Base-by-base conservation (phyloP, 1,140 invertebrate species). In the Dermatophagoides farinae region DNA sequence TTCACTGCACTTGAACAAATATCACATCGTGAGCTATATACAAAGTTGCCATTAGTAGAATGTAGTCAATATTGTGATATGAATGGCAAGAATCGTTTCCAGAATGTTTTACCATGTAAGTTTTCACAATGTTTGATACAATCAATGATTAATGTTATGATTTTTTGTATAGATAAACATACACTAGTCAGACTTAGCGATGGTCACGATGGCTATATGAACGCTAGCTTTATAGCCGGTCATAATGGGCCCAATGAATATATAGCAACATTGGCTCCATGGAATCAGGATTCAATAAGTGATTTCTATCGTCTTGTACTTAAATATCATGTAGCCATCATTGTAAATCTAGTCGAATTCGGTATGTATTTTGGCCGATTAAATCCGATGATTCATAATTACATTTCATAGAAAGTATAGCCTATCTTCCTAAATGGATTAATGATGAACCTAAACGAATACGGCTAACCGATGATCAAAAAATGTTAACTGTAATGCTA, bases 291-390 rank as follows among this genome's bases (percentile, higher is more conserved):
- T 71, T 96, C 91, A 50, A 86, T 86, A 70, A 79, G 79, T 31
- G 90, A 95, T 75, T 95, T 96, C 74, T 96, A 90, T 90, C 80
- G 84, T 66, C 92, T 95, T 89, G 78, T 95, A 58, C 95, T 89
- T 89, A 85, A 95, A 75, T 86, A 92, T 71, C 82, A 87, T 67
- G 81, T 82, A 74, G 69, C 84, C 63, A 84, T 91, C 55, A 77
- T 95, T 64, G 89, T 93, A 61, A 95, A 58, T 37, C 22, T 58
- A 18, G 11, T 58, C 12, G 43, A 47, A 44, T 14, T 14, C 8
- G 25, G 54, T 40, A 22, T 2, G 31, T 31, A 2, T n/a, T 5
- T 44, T n/a, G 43, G 5, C 10, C 2, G 10, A 16, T 44, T 44
- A 5, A 10, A n/a, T 44, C 8, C 31, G 31, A 31, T 31, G 31